Base-by-base conservation (phyloP, 1,140 invertebrate genomes). In the Caenorhabditis briggsae region DNA sequence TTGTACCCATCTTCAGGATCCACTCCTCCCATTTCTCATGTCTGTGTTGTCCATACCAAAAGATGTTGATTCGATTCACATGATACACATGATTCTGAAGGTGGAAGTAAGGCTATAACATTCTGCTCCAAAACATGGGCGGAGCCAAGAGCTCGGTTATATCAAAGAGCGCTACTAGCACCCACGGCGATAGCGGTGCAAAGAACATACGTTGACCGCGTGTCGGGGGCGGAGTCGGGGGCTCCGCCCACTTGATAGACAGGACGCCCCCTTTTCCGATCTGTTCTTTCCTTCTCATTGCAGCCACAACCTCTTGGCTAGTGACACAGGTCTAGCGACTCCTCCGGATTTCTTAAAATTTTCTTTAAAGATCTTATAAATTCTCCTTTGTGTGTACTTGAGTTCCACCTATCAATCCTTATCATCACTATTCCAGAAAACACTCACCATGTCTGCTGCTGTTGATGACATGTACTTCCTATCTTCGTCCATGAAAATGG, bases 181-280 rank as follows among this genome's bases (percentile, higher is more conserved):
- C 46, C 70, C 64, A 78, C 43, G 46, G 70, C 53, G 70, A 46
- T n/a, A 46, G 33, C 23, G 70, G 70, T 78, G 46, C 70, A 78
- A 78, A 78, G 70, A 78, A 78, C 70, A 78, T 46, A 78, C 70
- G 70, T 41, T 78, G 70, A 78, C 70, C 70, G 70, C 70, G 70
- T 78, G 70, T 78, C 50, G 70, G 70, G 18, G 18, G 70, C 46
- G 46, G 70, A 46, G 18, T 46, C 70, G 46, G 50, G 9, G 70
- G 50, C 70, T 78, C 70, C 70, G 20, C 70, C 70, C 14, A 23
- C n/a, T 23, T 46, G 16, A 53, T 46, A 78, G 70, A 78, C 70
- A 78, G 70, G 46, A 78, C 70, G 70, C 70, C 70, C 70, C 70
- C 53, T 78, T 78, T 61, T 43, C 65, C 70, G n/a, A 78, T 78